Evolutionary conservation across 2,888 invertebrate species (phyloP), one percentile per base, ranked within the genome.

Genomic region (Trichopoda pennipes): DNA sequence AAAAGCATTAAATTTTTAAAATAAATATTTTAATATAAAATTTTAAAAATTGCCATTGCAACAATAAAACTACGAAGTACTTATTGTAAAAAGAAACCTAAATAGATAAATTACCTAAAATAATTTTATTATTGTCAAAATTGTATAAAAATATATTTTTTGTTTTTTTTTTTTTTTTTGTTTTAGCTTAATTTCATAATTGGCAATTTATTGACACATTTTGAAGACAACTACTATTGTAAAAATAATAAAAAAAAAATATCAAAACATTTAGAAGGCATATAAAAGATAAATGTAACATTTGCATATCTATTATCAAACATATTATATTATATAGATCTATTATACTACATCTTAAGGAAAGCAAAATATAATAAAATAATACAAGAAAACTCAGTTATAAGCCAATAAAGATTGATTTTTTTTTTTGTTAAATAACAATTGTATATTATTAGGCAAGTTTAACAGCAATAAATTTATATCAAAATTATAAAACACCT

Each of bases 191-290:
- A 28, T 28, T 9, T 1, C 3, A n/a, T 55, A 53, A 61, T 61
- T 69, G 61, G 53, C 17, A 76, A 69, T 61, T 47, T 32, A 47
- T 60, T 14, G 51, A 63, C 47, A 51, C 47, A 55, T 55, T 53
- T 55, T 53, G 32, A 35, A 61, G 9, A 28, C 23, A 61, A 44
- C 70, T 66, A 68, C 83, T 78, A 68, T 72, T 75, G 82, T 81
- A 80, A 66, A 58, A 56, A 79, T n/a, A 68, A 70, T 17, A 75
- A 58, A 61, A 3, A 28, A 28, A 28, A 7, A 28, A 28, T 7
- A 28, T 4, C 4, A 28, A 28, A 28, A 3, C 6, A 28, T 6
- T 28, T 28, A 28, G 8, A 28, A 28, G 8, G 28, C 28, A 28
- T 28, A 28, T 28, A 28, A 28, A 28, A 64, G 17, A 56, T 73